Percentiles rank a stretch among this genome's conserved stretches.
Conservation (phyloP, 2,113 vertebrate genomes). For the Microtus richardsoni region DNA sequence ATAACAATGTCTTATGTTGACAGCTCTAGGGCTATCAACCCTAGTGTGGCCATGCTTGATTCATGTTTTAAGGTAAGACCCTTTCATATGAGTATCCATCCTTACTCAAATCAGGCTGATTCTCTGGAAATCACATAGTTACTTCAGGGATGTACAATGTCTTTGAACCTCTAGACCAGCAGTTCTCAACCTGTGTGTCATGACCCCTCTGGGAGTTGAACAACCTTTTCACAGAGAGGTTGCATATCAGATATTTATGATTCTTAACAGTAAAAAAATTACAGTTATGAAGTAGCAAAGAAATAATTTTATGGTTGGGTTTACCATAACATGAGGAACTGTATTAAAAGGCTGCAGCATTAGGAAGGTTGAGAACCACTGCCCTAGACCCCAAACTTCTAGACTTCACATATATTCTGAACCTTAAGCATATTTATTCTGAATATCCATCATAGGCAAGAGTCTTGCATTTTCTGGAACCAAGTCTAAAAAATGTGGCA, state of each 20-base stretch:
- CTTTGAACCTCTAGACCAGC: not conserved
- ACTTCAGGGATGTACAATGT: not conserved
- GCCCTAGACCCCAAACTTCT: not conserved
- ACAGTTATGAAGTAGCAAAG: not conserved
- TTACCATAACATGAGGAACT: not conserved
- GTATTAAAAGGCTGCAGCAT: not conserved
- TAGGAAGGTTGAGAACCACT: not conserved
- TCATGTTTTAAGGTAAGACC: constrained; percentile 2
- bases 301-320: not conserved
- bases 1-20: not conserved
- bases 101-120: not conserved
- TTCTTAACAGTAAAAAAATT: not conserved
- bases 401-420: constrained; percentile 7
- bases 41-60: not conserved
- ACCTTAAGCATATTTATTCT: constrained; percentile 44
- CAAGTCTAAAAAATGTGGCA: not conserved
- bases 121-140: not conserved
- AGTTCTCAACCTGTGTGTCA: not conserved
- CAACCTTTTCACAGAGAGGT: not conserved
- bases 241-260: not conserved
- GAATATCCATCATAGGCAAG: constrained; percentile 21
- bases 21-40: not conserved
- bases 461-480: constrained; percentile 2
- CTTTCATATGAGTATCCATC: not conserved
- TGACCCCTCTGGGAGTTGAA: not conserved